Conservation (phyloP, 2,113 vertebrate genomes). For the Semicossyphus pulcher region DNA sequence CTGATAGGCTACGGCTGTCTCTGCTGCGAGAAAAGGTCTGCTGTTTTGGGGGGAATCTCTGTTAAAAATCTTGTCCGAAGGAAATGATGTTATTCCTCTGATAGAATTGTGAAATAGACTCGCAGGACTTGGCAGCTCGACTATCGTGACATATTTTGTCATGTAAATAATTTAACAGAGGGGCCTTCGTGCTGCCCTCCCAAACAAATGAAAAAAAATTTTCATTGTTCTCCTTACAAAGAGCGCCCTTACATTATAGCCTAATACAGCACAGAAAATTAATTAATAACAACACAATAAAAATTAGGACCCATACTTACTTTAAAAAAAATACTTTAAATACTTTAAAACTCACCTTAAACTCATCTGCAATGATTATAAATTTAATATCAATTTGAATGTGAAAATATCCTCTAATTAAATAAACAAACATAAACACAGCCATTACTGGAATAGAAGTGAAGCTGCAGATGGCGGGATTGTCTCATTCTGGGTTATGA, state of each 20-base stretch:
- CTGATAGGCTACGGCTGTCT: conserved; percentile 67
- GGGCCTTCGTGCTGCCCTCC: conserved; percentile 19
- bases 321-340: too few species aligned
- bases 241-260: not conserved
- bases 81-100: conserved; percentile 69
- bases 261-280: conserved; percentile 23
- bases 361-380: conserved; percentile 35
- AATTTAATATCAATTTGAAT: conserved; percentile 58
- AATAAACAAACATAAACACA: conserved; percentile 66
- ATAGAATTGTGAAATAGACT: conserved; percentile 54
- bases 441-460: conserved; percentile 65
- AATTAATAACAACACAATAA: conserved; percentile 2
- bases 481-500: conserved; percentile 57
- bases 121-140: conserved; percentile 62
- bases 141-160: conserved; percentile 74
- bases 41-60: conserved; percentile 64
- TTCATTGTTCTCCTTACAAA: not conserved
- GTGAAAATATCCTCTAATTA: conserved; percentile 55
- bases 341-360: conserved; percentile 27
- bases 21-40: conserved; percentile 49
- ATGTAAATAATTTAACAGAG: conserved; percentile 66
- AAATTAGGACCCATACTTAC: too few species aligned
- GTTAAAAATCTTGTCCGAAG: conserved; percentile 64
- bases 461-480: conserved; percentile 72
- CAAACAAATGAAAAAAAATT: too few species aligned